Conservation (phyloP, 2,113 vertebrate species). For the Himantopus leucocephalus region DNA sequence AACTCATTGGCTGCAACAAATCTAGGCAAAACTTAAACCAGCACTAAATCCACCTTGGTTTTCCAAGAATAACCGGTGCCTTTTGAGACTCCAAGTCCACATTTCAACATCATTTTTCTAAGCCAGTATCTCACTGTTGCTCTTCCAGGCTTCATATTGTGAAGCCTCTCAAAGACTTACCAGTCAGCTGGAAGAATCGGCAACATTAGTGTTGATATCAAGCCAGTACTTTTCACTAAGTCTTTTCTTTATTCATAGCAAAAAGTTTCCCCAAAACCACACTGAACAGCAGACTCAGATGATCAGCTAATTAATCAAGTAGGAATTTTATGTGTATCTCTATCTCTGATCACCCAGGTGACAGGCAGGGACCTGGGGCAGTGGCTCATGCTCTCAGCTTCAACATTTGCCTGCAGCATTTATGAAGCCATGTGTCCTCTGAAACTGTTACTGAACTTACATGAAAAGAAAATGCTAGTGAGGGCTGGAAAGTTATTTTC, state of each 20-base stretch:
- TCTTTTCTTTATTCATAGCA: background rate
- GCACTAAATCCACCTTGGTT: background rate
- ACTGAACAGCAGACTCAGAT: background rate
- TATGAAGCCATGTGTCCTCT: background rate
- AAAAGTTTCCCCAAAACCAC: background rate
- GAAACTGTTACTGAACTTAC: background rate
- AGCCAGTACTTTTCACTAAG: background rate
- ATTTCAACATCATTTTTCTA: background rate
- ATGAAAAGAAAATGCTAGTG: background rate
- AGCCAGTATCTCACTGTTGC: background rate
- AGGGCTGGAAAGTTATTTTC: background rate
- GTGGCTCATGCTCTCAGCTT: fast-evolving
- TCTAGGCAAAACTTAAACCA: background rate
- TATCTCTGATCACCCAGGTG: background rate
- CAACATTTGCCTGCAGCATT: background rate
- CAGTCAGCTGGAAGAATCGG: background rate
- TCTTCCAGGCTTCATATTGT: background rate
- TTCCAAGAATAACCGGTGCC: background rate
- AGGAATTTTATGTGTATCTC: background rate
- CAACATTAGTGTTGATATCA: background rate
- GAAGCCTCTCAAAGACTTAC: background rate
- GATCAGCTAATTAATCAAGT: background rate
- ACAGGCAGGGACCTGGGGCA: background rate
- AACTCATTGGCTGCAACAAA: background rate
- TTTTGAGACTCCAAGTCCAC: background rate